phyloP scores from a whole-genome alignment of 2,113 vertebrate species.

The Hirundichthys speculiger region DNA sequence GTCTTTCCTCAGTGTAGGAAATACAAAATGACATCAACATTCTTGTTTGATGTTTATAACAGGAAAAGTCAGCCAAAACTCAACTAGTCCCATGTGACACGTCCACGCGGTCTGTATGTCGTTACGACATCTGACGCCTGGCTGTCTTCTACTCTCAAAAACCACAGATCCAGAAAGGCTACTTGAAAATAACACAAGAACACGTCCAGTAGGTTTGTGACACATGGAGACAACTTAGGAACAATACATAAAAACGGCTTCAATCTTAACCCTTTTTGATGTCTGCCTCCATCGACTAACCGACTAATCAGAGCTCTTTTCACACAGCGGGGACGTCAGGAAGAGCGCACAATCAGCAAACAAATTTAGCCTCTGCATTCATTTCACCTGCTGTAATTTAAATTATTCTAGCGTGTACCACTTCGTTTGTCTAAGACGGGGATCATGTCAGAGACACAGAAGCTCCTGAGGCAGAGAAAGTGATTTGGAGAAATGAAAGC shows the following conservation, averaged over 20 bases:
- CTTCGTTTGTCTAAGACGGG: constrained; percentile 98
- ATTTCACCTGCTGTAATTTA: constrained; percentile 90
- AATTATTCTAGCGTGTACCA: constrained; percentile 97
- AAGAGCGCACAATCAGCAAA: constrained; percentile 89
- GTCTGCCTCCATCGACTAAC: constrained; percentile 45
- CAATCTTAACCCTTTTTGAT: constrained; percentile 74
- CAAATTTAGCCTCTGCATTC: constrained; percentile 89
- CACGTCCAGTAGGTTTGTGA: constrained; percentile 58
- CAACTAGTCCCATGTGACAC: constrained; percentile 3
- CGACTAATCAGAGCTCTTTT: constrained; percentile 83
- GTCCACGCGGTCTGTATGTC: not conserved
- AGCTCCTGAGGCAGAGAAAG: constrained; percentile 85
- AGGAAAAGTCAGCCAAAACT: not conserved
- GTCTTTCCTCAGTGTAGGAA: not conserved
- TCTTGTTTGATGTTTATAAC: not conserved
- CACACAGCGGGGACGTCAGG: constrained; percentile 88
- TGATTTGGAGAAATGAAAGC: constrained; percentile 86
- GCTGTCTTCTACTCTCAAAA: too few species aligned
- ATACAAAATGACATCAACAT: not conserved
- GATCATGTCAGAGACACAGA: constrained; percentile 91
- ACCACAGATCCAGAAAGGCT: constrained; percentile 28
- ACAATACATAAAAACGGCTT: constrained; percentile 78
- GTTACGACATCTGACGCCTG: too few species aligned
- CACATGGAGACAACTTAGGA: constrained; percentile 50
- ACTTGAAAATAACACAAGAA: constrained; percentile 63